Evolutionary conservation across 1,140 invertebrate genomes (phyloP).

Genomic region (Oryctes rhinoceros): DNA sequence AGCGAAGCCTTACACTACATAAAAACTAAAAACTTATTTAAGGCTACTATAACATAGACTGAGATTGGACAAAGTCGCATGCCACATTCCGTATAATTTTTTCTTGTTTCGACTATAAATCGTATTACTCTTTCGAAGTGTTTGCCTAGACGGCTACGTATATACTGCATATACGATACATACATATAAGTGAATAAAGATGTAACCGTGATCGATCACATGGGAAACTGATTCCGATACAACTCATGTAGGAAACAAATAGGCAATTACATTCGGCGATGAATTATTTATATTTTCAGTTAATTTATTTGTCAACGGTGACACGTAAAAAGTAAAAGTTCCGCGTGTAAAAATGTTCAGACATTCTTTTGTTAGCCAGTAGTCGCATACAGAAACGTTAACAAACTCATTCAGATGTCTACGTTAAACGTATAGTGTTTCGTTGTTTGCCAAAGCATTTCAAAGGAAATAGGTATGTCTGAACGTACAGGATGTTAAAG

Average conservation of each 20-base stretch:
- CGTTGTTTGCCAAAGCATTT: neutral
- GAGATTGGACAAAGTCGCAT: no score
- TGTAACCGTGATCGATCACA: neutral
- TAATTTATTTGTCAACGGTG: neutral
- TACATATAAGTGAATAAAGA: neutral
- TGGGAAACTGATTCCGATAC: neutral
- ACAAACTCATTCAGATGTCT: neutral
- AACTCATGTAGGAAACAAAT: neutral
- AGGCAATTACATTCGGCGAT: neutral
- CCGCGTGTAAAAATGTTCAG: conserved; percentile 11
- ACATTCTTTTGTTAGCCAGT: neutral
- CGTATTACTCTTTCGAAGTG: neutral
- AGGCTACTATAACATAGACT: no score
- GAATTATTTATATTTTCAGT: conserved; percentile 21
- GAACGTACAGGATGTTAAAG: neutral
- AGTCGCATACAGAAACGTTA: neutral
- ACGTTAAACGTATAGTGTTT: neutral
- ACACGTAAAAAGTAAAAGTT: conserved; percentile 33
- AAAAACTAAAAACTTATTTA: no score
- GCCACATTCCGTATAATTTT: no score
- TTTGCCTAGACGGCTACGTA: neutral
- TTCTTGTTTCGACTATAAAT: no score
- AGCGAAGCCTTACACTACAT: no score
- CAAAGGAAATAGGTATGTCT: neutral
- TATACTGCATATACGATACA: neutral